These are phyloP conservation scores for Hemiprocne comata DNA, from an alignment of 2,113 vertebrate species.

Conservation along the genomic window DNA sequence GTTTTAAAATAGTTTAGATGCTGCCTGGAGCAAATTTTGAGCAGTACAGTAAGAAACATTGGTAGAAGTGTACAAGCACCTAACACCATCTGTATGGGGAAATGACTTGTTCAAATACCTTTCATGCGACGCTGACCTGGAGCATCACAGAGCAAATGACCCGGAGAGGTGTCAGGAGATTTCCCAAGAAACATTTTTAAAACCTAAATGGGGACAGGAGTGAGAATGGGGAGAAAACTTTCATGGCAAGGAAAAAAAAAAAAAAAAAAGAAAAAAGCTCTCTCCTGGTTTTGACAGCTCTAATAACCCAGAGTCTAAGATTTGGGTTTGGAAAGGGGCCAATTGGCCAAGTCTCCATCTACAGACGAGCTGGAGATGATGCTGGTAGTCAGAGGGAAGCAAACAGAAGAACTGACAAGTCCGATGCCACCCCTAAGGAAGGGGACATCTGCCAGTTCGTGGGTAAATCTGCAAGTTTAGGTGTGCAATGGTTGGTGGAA, in stretches of 20 bases:
- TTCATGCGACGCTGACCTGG: background rate
- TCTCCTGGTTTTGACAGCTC: slow-evolving; percentile 28
- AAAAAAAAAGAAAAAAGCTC: background rate
- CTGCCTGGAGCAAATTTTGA: slow-evolving; percentile 68
- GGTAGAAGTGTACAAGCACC: slow-evolving; percentile 59
- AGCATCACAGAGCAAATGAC: background rate
- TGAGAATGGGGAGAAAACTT: background rate
- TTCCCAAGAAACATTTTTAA: background rate
- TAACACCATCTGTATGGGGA: slow-evolving; percentile 23
- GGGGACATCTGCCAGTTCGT: background rate
- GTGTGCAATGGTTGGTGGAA: background rate
- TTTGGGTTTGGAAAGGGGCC: slow-evolving; percentile 47
- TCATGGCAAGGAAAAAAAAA: background rate
- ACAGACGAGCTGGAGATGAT: slow-evolving; percentile 26
- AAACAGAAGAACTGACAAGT: slow-evolving; percentile 38
- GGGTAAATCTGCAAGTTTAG: background rate
- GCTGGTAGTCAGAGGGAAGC: slow-evolving; percentile 15
- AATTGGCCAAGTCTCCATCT: slow-evolving; percentile 28
- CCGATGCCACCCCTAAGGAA: background rate
- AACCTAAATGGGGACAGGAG: background rate
- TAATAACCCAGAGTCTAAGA: slow-evolving; percentile 47
- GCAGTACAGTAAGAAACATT: slow-evolving; percentile 61
- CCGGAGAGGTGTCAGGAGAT: background rate
- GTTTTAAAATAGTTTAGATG: slow-evolving; percentile 80
- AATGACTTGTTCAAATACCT: background rate